Evolutionary conservation across 2,888 invertebrate species (phyloP).

Genomic region (Nemotelus nigrinus): DNA sequence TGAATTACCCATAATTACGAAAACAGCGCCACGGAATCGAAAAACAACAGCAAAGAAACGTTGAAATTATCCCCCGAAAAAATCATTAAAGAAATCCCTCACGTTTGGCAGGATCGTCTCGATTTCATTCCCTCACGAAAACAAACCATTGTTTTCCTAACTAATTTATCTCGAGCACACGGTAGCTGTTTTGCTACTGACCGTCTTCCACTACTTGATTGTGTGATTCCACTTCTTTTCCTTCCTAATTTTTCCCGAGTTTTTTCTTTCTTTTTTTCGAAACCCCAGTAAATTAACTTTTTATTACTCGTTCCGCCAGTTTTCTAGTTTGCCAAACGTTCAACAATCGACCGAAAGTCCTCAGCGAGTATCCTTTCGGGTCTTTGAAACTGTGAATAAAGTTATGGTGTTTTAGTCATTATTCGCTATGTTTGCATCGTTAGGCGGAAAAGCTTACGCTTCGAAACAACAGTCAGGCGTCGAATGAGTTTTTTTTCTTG

Average conservation of each 20-base stretch:
- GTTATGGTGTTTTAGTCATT: too few species aligned
- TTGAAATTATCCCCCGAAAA: background rate
- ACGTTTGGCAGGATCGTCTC: constrained; percentile 11
- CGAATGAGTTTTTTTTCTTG: too few species aligned
- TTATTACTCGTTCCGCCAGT: constrained; percentile 17
- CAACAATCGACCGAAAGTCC: too few species aligned
- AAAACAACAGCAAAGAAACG: background rate
- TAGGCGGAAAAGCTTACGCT: too few species aligned
- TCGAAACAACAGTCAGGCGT: too few species aligned
- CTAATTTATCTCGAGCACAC: constrained; percentile 13
- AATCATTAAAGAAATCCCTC: constrained; percentile 9
- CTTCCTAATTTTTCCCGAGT: background rate
- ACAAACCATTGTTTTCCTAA: constrained; percentile 17
- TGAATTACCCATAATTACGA: background rate
- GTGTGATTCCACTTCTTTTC: background rate
- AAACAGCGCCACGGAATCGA: background rate
- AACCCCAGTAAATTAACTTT: constrained; percentile 38
- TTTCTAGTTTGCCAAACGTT: background rate
- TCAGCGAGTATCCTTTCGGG: too few species aligned
- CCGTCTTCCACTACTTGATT: background rate
- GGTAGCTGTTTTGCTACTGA: background rate
- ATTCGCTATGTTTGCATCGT: too few species aligned
- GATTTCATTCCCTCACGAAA: background rate
- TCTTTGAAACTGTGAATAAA: too few species aligned
- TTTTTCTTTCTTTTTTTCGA: background rate